Base-by-base conservation (phyloP, 2,113 vertebrate genomes). In the Sprattus sprattus region DNA sequence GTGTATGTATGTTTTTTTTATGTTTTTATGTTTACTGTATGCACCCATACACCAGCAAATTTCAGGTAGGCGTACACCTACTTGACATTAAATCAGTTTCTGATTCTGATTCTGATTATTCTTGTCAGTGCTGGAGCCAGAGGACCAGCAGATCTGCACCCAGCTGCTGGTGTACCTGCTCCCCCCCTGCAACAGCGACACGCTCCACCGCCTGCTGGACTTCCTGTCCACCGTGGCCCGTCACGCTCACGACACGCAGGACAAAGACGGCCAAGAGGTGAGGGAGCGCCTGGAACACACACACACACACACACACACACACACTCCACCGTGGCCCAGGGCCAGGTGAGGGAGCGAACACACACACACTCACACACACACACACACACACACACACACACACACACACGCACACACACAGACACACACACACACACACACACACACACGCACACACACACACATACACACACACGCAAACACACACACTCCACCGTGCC, bases 121-220 rank as follows among this genome's bases (percentile, higher is more conserved):
- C 22, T 0, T 28, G 15, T 83, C 92, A 99, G 98, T 96, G 92
- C 91, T 98, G 94, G 96, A 98, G 78, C 88, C 94, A 0, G 96
- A 98, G 81, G 97, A 98, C 87, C 97, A 98, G 92, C 92, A 92
- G 28, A 94, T 89, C 78, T 95, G 95, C 84, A 94, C 96, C 85
- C 96, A 97, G 89, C 96, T 99, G 52, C 96, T 99, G 91, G 93
- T 99, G 89, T 97, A 97, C 93, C 96, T 99, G 90, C 97, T 99
- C 93, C 97, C 98, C 94, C 96, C 97, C 91, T 98, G 97, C 92
- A 98, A 99, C 93, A 97, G 96, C 46, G 97, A 99, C 88, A 99
- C 97, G 3, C 95, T 99, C n/a, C 96, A 98, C 88, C 96, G 97
- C 52, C 96, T 99, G 82, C 93, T 99, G 50, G 95, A 97, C 90